These are phyloP conservation scores for Marasmarcha lunaedactyla DNA, from an alignment of 2,888 invertebrate species.

Conservation along the genomic window DNA sequence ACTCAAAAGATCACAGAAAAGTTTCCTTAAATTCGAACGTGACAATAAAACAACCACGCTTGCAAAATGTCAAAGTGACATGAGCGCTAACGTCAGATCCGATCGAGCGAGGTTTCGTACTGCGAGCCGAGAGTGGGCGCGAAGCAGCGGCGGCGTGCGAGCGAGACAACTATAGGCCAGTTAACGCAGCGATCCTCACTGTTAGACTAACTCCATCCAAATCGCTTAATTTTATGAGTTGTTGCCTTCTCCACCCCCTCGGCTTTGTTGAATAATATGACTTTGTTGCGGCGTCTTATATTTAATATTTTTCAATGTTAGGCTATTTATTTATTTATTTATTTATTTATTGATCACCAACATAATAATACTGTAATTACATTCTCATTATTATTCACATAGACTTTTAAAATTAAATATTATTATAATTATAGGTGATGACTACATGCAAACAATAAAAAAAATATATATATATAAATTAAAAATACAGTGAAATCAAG, in stretches of 20 bases:
- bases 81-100: constrained; percentile 11
- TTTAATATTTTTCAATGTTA: too few relatives aligned
- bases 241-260: constrained; percentile 71
- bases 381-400: neutral
- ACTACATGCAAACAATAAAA: too few relatives aligned
- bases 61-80: too few relatives aligned
- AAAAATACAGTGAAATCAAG: too few relatives aligned
- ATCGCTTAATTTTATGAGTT: constrained; percentile 73
- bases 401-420: too few relatives aligned
- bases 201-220: constrained; percentile 71
- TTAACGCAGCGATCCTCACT: constrained; percentile 65
- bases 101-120: neutral
- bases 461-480: too few relatives aligned
- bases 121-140: constrained; percentile 10
- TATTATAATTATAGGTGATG: too few relatives aligned
- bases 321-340: too few relatives aligned
- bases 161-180: constrained; percentile 45
- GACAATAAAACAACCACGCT: too few relatives aligned
- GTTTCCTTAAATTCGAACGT: too few relatives aligned
- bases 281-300: constrained; percentile 33
- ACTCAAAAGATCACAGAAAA: too few relatives aligned
- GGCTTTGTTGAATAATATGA: constrained; percentile 30
- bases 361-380: too few relatives aligned
- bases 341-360: neutral
- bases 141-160: constrained; percentile 21